phyloP scores from a whole-genome alignment of 1,140 invertebrate genomes.

The Sycophaga agraensis region DNA sequence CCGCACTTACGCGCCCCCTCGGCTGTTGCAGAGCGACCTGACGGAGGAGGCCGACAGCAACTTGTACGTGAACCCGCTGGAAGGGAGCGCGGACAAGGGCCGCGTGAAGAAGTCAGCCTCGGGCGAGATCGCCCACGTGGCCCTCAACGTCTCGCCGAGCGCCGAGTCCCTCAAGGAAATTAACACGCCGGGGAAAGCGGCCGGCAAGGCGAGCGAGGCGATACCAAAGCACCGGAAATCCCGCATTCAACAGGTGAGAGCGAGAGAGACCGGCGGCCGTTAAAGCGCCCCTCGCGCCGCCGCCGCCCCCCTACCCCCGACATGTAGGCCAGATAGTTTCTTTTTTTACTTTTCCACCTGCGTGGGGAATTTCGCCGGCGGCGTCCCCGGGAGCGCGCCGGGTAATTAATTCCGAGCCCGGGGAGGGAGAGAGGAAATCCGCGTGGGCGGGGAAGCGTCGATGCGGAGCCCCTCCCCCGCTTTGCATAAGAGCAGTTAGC shows the following conservation, averaged over 20 bases:
- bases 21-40: slow-evolving; percentile 67
- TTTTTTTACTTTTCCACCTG: no score
- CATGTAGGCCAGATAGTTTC: no score
- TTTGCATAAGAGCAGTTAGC: slow-evolving; percentile 12
- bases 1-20: not conserved
- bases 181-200: slow-evolving; percentile 42
- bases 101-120: slow-evolving; percentile 77
- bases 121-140: slow-evolving; percentile 66
- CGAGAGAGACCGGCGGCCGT: not conserved
- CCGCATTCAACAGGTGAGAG: slow-evolving; percentile 75
- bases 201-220: slow-evolving; percentile 68
- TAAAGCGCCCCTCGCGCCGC: no score
- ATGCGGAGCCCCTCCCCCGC: not conserved
- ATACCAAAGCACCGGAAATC: slow-evolving; percentile 83
- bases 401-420: not conserved
- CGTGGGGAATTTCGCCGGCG: no score
- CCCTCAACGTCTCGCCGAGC: slow-evolving; percentile 42
- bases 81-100: slow-evolving; percentile 58
- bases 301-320: no score
- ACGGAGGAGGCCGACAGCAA: slow-evolving; percentile 76
- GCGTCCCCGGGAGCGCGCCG: no score
- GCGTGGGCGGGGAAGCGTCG: not conserved
- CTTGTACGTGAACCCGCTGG: slow-evolving; percentile 89
- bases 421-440: not conserved
- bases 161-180: slow-evolving; percentile 50